phyloP scores from a whole-genome alignment of 64 coral and sea anemone species.

The Catalaphyllia jardinei region DNA sequence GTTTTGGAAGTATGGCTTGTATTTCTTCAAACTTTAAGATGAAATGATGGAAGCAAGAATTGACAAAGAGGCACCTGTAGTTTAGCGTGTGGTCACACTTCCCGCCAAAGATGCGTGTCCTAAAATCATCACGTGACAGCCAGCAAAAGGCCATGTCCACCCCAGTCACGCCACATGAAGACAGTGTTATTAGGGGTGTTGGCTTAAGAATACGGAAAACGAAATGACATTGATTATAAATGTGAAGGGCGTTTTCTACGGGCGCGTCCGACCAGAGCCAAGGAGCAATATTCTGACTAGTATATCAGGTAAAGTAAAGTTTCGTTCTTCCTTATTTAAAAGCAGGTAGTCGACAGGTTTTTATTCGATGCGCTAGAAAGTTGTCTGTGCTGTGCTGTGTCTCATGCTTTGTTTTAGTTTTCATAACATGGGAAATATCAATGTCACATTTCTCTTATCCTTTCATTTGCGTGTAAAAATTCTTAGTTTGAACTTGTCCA shows the following conservation, averaged over 20 bases:
- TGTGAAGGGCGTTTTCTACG: neutral
- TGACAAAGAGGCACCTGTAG: neutral
- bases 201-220: neutral
- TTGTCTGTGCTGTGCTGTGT: neutral
- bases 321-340: neutral
- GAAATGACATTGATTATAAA: neutral
- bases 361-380: neutral
- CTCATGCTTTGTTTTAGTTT: too few relatives aligned
- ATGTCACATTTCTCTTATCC: too few relatives aligned
- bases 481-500: too few relatives aligned
- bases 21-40: neutral
- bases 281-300: neutral
- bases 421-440: too few relatives aligned
- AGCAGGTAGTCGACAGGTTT: neutral
- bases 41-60: neutral
- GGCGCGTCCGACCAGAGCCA: neutral
- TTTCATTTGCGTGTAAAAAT: too few relatives aligned
- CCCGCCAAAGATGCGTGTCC: neutral
- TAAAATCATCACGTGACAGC: neutral
- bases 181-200: neutral
- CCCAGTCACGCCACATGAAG: neutral
- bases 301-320: neutral
- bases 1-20: neutral
- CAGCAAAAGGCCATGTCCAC: too few relatives aligned
- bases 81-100: constrained; percentile 1